A percentile compares a stretch with the other conserved stretches of the same genome.
phyloP scores from a whole-genome alignment of 2,888 invertebrate species.

The Elysia crispata region DNA sequence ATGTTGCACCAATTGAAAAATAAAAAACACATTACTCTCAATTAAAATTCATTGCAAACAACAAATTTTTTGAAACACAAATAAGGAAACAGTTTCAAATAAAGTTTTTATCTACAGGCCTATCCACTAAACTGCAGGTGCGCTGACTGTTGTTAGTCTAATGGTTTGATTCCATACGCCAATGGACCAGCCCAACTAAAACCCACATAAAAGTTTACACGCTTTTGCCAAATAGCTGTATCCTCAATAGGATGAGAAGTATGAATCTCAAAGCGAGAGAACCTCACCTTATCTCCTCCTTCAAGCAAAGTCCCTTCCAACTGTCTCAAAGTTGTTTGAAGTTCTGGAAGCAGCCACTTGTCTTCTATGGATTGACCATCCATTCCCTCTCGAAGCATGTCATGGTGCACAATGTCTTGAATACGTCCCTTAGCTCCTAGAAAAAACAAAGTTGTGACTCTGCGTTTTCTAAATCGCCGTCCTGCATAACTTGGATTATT shows the following conservation, averaged over 20 bases:
- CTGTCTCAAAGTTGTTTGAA: slow-evolving; percentile 52
- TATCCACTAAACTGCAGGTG: too few relatives aligned
- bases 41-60: too few relatives aligned
- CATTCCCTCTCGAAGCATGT: background rate
- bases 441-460: slow-evolving; percentile 63
- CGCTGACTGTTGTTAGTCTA: too few relatives aligned
- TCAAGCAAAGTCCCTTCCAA: slow-evolving; percentile 55
- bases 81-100: too few relatives aligned
- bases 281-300: slow-evolving; percentile 54
- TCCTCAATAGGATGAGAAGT: slow-evolving; percentile 57
- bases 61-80: too few relatives aligned
- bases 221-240: slow-evolving; percentile 58
- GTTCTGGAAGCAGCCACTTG: slow-evolving; percentile 54
- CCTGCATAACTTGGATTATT: slow-evolving; percentile 58
- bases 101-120: too few relatives aligned
- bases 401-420: slow-evolving; percentile 28
- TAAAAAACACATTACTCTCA: too few relatives aligned
- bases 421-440: slow-evolving; percentile 55
- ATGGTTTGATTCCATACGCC: slow-evolving; percentile 56
- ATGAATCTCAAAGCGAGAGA: slow-evolving; percentile 54
- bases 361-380: background rate
- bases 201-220: slow-evolving; percentile 62
- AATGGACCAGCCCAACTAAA: slow-evolving; percentile 63
- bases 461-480: slow-evolving; percentile 52
- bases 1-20: too few relatives aligned